Percentiles rank a stretch among this genome's conserved stretches.
These are phyloP conservation scores for Arizona elegans DNA, from an alignment of 2,113 vertebrate genomes.

Conservation along the genomic window DNA sequence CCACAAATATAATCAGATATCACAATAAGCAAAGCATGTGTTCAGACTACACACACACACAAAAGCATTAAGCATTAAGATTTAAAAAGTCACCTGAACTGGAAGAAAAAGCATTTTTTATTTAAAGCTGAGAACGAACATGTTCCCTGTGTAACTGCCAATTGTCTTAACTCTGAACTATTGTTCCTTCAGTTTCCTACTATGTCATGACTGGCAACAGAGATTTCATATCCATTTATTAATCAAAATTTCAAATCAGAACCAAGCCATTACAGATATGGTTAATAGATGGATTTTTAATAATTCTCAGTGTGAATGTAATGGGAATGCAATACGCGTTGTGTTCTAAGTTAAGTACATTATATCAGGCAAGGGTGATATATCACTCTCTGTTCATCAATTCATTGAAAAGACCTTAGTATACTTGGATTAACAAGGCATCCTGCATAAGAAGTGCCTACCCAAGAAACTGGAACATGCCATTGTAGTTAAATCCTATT, in stretches of 20 bases:
- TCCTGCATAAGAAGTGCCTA: background rate
- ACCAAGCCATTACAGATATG: background rate
- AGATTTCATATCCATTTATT: background rate
- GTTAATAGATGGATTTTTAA: background rate
- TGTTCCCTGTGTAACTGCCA: background rate
- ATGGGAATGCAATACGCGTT: background rate
- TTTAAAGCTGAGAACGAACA: background rate
- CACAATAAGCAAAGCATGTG: background rate
- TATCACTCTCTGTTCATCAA: background rate
- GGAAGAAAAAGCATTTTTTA: background rate
- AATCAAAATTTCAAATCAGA: background rate
- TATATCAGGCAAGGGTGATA: background rate
- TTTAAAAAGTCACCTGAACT: background rate
- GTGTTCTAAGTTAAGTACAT: background rate
- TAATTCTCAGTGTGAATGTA: background rate
- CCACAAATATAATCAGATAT: background rate
- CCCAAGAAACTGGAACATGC: background rate
- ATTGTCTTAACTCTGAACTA: background rate
- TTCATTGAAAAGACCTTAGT: background rate
- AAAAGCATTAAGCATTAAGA: background rate
- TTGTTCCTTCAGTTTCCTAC: background rate
- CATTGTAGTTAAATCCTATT: background rate
- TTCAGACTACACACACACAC: conserved; percentile 11
- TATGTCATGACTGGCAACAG: background rate
- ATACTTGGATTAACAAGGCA: background rate